phyloP scores from a whole-genome alignment of 2,888 invertebrate genomes.

The Meliscaeva auricollis region DNA sequence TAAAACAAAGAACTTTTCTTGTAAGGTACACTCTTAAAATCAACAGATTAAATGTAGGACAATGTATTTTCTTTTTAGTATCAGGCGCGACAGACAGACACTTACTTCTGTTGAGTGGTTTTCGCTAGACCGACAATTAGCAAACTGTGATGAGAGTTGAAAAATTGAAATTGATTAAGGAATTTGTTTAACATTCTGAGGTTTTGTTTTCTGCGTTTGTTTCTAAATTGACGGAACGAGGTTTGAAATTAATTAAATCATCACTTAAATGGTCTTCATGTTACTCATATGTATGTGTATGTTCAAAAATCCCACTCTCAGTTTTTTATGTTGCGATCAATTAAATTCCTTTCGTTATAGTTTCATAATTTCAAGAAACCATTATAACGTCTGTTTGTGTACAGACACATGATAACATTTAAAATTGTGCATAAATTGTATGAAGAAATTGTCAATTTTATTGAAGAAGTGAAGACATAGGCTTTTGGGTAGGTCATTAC shows the following conservation, averaged over 20 bases:
- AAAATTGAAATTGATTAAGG: conserved; percentile 72
- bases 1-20: conserved; percentile 42
- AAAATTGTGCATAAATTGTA: conserved; percentile 1
- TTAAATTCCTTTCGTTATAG: conserved; percentile 47
- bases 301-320: conserved; percentile 32
- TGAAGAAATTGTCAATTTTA: conserved; percentile 45
- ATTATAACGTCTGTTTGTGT: conserved; percentile 39
- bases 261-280: conserved; percentile 58
- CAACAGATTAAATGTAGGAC: conserved; percentile 7
- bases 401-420: neutral
- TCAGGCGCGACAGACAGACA: conserved; percentile 18
- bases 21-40: neutral
- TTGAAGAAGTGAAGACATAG: conserved; percentile 21
- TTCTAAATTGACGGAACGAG: conserved; percentile 42
- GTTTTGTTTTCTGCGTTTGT: conserved; percentile 18
- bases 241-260: conserved; percentile 74
- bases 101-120: conserved; percentile 26
- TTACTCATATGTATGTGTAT: conserved; percentile 5
- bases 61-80: conserved; percentile 4
- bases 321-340: conserved; percentile 55
- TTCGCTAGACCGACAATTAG: conserved; percentile 67
- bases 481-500: neutral
- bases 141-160: conserved; percentile 60
- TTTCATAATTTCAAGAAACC: conserved; percentile 22
- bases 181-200: conserved; percentile 47